phyloP scores from a whole-genome alignment of 2,797 vertebrate genomes.

The Lacerta agilis region DNA sequence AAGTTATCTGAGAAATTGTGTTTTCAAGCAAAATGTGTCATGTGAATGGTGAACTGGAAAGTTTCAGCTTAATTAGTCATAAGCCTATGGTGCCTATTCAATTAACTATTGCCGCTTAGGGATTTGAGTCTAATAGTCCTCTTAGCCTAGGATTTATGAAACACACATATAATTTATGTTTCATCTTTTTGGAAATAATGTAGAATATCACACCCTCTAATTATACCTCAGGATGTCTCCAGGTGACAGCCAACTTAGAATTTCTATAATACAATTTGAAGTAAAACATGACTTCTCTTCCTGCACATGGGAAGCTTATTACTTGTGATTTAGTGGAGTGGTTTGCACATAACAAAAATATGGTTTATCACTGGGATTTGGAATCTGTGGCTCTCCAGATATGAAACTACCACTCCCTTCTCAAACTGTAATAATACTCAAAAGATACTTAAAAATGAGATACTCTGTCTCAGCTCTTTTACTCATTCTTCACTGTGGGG shows the following conservation, averaged over 20 bases:
- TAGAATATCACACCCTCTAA: not conserved
- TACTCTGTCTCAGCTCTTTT: too few species aligned
- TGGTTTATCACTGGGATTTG: too few species aligned
- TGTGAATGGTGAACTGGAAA: not conserved
- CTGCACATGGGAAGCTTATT: too few species aligned
- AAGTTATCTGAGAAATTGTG: not conserved
- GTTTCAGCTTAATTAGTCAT: not conserved
- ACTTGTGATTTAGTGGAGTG: too few species aligned
- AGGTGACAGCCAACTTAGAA: not conserved
- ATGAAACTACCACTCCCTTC: too few species aligned
- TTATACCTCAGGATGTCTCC: not conserved
- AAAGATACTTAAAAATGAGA: too few species aligned
- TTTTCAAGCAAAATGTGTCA: not conserved
- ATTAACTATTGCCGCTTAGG: not conserved
- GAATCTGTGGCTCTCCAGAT: too few species aligned
- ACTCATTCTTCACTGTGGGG: too few species aligned
- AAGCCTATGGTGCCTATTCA: not conserved
- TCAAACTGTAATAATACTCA: too few species aligned
- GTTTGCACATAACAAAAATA: too few species aligned
- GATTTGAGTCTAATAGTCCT: not conserved
- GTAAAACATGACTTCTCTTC: constrained; percentile 44
- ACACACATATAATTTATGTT: not conserved
- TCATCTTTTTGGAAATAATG: not conserved
- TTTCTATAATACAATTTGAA: constrained; percentile 12
- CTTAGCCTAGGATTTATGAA: not conserved